A percentile compares a stretch with the other conserved stretches of the same genome.
These are phyloP conservation scores for Agrilus biguttatus DNA, from an alignment of 2,888 invertebrate genomes.

Conservation along the genomic window DNA sequence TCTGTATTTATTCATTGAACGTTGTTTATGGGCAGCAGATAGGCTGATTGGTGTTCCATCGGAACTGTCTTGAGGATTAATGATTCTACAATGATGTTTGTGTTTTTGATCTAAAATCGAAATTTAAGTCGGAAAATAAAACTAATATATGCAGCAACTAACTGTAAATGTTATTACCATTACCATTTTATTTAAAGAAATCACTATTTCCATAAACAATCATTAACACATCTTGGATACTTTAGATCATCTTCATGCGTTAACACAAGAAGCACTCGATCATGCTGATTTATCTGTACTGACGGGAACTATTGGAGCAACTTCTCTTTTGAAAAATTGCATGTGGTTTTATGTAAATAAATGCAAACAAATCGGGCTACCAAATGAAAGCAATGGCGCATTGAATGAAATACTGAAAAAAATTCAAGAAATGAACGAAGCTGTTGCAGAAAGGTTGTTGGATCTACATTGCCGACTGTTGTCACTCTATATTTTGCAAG, in stretches of 20 bases:
- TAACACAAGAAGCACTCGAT: slow-evolving; percentile 73
- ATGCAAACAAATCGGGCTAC: slow-evolving; percentile 19
- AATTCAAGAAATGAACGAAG: slow-evolving; percentile 71
- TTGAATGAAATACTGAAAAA: slow-evolving; percentile 49
- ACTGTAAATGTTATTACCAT: too few species aligned
- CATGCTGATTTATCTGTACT: slow-evolving; percentile 70
- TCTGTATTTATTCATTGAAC: too few species aligned
- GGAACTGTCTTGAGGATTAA: too few species aligned
- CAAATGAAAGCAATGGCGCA: slow-evolving; percentile 7
- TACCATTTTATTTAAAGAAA: neutral
- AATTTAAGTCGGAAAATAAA: too few species aligned
- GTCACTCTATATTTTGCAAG: slow-evolving; percentile 67
- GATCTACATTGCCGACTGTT: slow-evolving; percentile 68
- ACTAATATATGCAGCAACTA: too few species aligned
- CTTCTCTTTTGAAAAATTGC: slow-evolving; percentile 63
- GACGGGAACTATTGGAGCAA: slow-evolving; percentile 68
- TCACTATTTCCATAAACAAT: neutral
- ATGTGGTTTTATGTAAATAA: slow-evolving; percentile 62
- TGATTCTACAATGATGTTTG: too few species aligned
- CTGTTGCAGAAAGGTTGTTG: slow-evolving; percentile 64
- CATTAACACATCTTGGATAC: slow-evolving; percentile 4
- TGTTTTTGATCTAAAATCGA: too few species aligned
- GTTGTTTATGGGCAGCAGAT: too few species aligned
- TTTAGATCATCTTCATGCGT: slow-evolving; percentile 58
- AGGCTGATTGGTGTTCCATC: too few species aligned